Evolutionary conservation across 2,888 invertebrate species (phyloP), one percentile per base, ranked within the genome.

Genomic region (Zhuqinia jingwanae): DNA sequence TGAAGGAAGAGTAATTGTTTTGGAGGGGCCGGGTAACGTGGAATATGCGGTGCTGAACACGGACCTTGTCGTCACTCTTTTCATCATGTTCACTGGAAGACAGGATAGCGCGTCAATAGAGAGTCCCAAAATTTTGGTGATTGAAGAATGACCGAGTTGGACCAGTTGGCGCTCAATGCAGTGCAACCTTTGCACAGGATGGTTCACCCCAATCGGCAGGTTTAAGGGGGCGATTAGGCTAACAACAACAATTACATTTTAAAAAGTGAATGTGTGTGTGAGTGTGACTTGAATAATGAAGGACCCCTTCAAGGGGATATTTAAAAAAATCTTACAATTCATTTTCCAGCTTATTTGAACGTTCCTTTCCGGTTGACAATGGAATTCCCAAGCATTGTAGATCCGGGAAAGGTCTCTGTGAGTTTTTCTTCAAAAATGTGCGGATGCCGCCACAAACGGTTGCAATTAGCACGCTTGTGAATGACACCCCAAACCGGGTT

Each of bases 31-130:
- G 0, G 84, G 84, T 3, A 78, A 13, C 3, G 84, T 78, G 5
- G 84, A 84, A 56, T 70, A 84, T 0, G 78, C 68, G 0, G 84
- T 70, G 15, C 77, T 78, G 17, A 78, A 53, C 0, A 77, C n/a
- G 11, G 77, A 84, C 20, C 70, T 84, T n/a, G 17, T 77, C 10
- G 84, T 56, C 0, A 78, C 11, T 13, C 10, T 6, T 17, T 60
- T 30, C 78, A 84, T 47, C n/a, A 68, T 5, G 1, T n/a, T 1
- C 11, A 70, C 36, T 17, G 84, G 84, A 13, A 84, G 68, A 30
- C 50, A 78, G 11, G 70, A 68, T 17, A 84, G 25, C 15, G 25
- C 5, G 36, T 77, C 45, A 22, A 84, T 58, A 0, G 56, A 42
- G 2, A 56, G 5, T 0, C 22, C 56, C 5, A 78, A 27, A 22